phyloP scores from a whole-genome alignment of 2,797 vertebrate genomes.

The Craterocephalus amniculus region DNA sequence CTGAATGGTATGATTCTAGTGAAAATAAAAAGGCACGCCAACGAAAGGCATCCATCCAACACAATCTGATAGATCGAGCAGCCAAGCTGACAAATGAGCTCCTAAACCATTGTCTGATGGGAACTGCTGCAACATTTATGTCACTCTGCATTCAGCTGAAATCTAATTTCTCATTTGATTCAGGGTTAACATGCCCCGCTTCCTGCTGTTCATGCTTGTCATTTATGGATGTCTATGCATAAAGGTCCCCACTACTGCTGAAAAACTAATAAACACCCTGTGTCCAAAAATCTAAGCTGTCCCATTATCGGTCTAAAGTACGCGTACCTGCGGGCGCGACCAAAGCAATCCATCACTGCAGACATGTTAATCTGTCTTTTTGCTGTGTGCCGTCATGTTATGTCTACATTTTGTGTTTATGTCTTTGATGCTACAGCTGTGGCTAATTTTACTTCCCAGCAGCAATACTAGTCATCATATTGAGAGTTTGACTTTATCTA shows the following conservation, averaged over 20 bases:
- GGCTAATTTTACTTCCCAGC: slow-evolving; percentile 11
- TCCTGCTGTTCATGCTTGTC: neutral
- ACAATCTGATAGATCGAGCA: too few relatives aligned
- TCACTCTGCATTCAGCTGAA: neutral
- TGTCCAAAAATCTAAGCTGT: neutral
- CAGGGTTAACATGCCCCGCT: neutral
- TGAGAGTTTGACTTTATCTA: neutral
- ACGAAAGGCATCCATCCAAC: too few relatives aligned
- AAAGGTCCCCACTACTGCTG: neutral
- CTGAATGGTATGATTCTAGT: too few relatives aligned
- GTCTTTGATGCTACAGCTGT: slow-evolving; percentile 43
- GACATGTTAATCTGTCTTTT: slow-evolving; percentile 1
- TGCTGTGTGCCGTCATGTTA: slow-evolving; percentile 21
- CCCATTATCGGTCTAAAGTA: slow-evolving; percentile 2
- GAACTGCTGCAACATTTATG: neutral
- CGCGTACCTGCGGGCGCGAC: neutral
- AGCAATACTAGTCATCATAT: neutral
- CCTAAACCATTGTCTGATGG: neutral
- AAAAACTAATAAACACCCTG: neutral
- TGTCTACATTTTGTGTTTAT: slow-evolving; percentile 38
- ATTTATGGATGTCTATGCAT: neutral
- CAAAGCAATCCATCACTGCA: slow-evolving; percentile 12
- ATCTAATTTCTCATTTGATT: neutral
- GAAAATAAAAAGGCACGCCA: neutral
- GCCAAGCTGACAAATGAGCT: neutral